Base-by-base conservation (phyloP, 2,113 vertebrate genomes). In the Corynorhinus townsendii region DNA sequence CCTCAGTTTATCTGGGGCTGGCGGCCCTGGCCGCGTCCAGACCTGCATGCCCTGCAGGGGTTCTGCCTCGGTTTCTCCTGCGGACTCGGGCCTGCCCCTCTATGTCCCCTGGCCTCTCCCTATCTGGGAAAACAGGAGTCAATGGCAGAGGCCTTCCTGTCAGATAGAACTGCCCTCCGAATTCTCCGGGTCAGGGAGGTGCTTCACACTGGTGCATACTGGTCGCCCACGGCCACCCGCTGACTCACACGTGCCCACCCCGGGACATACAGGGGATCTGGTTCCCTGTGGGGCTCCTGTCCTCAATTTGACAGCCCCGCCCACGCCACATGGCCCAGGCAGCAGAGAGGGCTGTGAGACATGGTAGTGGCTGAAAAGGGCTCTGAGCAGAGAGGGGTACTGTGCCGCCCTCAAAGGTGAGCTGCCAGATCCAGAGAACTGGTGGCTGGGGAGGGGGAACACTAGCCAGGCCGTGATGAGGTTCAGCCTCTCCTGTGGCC, bases 71-170 rank as follows among this genome's bases (percentile, higher is more conserved):
- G 2, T 24, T 17, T 24, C 33, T 14, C 0, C 20, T 30, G 1
- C 17, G 1, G 30, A 35, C 43, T 47, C 38, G 17, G 82, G 69
- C 47, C 56, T 2, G 2, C 11, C 38, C 28, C 56, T 52, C 59
- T n/a, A 35, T 26, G 20, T 30, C 28, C 9, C 15, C 15, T 0
- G 33, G 24, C 4, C 8, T 38, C 62, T 40, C 88, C 54, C 73
- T 8, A 0, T 24, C 64, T 20, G 43, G 24, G 40, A 20, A 12
- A 19, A 43, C 0, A 0, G 64, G 69, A 35, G 0, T 19, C 2
- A 0, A 3, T 3, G 16, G 77, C 62, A 3, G 47, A 71, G 38
- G 12, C 19, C 28, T 71, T n/a, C 62, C 22, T 43, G 1, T 52
- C 52, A 2, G 71, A 35, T 38, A 0, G 5, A 8, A 7, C 22